Conservation (phyloP, 2,797 vertebrate genomes). For the Yasuhikotakia modesta region DNA sequence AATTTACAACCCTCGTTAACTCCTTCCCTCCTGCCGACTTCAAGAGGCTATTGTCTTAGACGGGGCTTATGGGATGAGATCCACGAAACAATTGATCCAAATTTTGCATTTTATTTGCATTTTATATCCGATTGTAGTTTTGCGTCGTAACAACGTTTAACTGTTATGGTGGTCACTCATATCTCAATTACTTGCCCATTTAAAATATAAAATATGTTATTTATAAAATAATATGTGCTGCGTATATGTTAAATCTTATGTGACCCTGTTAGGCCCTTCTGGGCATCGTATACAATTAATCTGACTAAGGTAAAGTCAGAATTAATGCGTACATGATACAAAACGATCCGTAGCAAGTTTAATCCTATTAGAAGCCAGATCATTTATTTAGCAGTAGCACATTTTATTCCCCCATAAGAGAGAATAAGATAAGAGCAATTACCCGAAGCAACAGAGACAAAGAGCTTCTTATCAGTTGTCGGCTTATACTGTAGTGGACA, state of each 20-base stretch:
- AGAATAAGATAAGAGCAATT: constrained; percentile 17
- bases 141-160: background rate
- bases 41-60: constrained; percentile 39
- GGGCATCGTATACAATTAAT: background rate
- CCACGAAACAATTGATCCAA: background rate
- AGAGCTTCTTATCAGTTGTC: constrained; percentile 66
- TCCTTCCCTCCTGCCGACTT: constrained; percentile 75
- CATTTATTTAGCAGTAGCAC: constrained; percentile 21
- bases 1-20: constrained; percentile 87
- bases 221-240: background rate
- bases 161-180: background rate
- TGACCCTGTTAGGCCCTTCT: background rate
- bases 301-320: too few species aligned
- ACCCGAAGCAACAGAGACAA: constrained; percentile 28
- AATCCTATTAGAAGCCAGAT: constrained; percentile 17
- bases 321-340: too few species aligned
- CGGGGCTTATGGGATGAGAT: constrained; percentile 14
- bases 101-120: background rate
- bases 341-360: background rate
- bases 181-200: background rate
- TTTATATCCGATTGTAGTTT: background rate
- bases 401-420: constrained; percentile 31
- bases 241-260: background rate
- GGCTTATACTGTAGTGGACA: constrained; percentile 52
- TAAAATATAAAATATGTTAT: background rate